Evolutionary conservation across 2,888 invertebrate genomes (phyloP).

Genomic region (Parapristionchus giblindavisi): DNA sequence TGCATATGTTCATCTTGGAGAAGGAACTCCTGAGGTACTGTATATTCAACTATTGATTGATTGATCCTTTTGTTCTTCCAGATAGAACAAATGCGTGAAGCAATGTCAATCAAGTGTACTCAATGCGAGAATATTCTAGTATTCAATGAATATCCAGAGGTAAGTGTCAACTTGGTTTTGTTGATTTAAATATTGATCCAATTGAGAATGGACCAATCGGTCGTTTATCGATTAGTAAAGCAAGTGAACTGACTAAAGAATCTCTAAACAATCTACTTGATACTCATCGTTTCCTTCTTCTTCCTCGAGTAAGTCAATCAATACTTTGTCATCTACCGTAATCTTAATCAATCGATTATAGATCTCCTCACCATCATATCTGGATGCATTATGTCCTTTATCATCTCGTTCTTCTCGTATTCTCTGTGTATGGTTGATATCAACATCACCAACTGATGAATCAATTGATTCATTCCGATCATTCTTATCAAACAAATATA

Average conservation of each 20-base stretch:
- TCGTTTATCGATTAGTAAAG: slow-evolving; percentile 53
- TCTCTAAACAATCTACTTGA: slow-evolving; percentile 70
- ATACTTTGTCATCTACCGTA: slow-evolving; percentile 1
- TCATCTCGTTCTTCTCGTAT: slow-evolving; percentile 58
- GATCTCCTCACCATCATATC: slow-evolving; percentile 71
- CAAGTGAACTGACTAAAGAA: slow-evolving; percentile 55
- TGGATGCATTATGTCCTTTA: slow-evolving; percentile 72
- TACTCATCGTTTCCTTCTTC: slow-evolving; percentile 69
- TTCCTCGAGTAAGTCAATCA: slow-evolving; percentile 68
- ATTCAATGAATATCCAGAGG: slow-evolving; percentile 71
- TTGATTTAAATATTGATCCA: not conserved
- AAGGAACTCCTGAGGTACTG: slow-evolving; percentile 41
- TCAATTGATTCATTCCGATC: slow-evolving; percentile 30
- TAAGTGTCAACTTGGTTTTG: slow-evolving; percentile 33
- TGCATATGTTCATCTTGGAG: slow-evolving; percentile 60
- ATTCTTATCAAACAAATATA: not conserved
- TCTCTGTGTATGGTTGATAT: slow-evolving; percentile 52
- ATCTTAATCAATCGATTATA: slow-evolving; percentile 29
- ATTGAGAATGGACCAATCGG: slow-evolving; percentile 60
- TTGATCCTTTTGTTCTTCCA: too few species aligned
- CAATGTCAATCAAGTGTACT: slow-evolving; percentile 59
- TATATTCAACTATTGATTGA: not conserved
- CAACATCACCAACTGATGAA: slow-evolving; percentile 12
- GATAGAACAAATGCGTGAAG: slow-evolving; percentile 49
- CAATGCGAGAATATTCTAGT: slow-evolving; percentile 71